Base-by-base conservation (phyloP, 1,140 invertebrate genomes). In the Centruroides sculpturatus region DNA sequence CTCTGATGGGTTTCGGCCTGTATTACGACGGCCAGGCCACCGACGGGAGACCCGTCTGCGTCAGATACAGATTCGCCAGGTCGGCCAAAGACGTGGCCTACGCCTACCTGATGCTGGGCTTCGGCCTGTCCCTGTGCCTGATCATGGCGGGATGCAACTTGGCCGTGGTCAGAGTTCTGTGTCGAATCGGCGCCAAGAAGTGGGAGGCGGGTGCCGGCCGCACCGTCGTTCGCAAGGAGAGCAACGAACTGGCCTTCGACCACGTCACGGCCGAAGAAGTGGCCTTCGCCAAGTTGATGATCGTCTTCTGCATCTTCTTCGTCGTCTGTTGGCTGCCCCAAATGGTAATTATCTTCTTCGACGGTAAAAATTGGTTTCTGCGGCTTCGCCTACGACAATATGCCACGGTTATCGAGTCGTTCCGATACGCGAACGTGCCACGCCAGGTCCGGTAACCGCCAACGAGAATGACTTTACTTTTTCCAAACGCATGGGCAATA, bases 251-350 rank as follows among this genome's bases (percentile, higher is more conserved):
- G 35, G 55, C 61, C 8, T 62, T 57, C 59, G 60, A 63, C 55
- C 61, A 62, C 13, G 53, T 59, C 4, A 69, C 66, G 9, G 78
- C 80, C 0, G 86, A 89, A 69, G 88, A 90, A 73, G 79, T 86
- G 55, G 84, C 86, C 50, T 90, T 91, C 72, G 86, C 86, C 50
- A 81, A 84, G 65, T 76, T 89, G 3, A 90, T 91, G 87, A 82
- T 84, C 0, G 79, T 86, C 6, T 78, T 91, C 3, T 88, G 86
- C 52, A 81, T 89, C 52, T 82, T 85, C 4, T 89, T 89, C 68
- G 83, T 90, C 55, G 75, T 86, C 2, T 90, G 86, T 69, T 91
- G 87, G 87, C 80, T 88, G 75, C 87, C 88, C 3, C 86, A 90
- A 73, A 83, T 90, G 85, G 87, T 89, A 71, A 79, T 72, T 23